Evolutionary conservation across 2,113 vertebrate species (phyloP).

Genomic region (Cephalopholis sonnerati): DNA sequence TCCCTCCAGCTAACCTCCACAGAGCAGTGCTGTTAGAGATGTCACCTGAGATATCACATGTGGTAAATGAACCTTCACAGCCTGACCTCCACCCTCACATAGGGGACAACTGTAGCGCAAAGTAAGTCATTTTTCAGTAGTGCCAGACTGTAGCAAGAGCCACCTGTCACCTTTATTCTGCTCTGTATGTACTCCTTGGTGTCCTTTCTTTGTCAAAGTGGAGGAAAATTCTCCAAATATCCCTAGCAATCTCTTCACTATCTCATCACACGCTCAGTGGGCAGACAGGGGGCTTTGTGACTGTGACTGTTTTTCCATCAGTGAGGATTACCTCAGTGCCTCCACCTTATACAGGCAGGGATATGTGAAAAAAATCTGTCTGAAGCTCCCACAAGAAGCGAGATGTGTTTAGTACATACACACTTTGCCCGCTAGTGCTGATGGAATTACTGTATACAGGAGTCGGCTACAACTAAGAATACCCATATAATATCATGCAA

Average conservation of each 20-base stretch:
- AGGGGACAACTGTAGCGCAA: background rate
- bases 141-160: conserved; percentile 10
- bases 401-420: background rate
- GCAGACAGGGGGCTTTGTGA: conserved; percentile 47
- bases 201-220: conserved; percentile 46
- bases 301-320: conserved; percentile 61
- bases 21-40: background rate
- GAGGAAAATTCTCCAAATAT: conserved; percentile 43
- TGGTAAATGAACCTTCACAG: conserved; percentile 6
- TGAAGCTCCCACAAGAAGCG: background rate
- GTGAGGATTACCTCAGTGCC: conserved; percentile 52
- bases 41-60: background rate
- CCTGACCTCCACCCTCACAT: conserved; percentile 7
- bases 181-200: conserved; percentile 6
- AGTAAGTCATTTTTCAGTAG: conserved; percentile 2
- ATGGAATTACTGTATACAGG: conserved; percentile 18
- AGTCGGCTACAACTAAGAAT: background rate
- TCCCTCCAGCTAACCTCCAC: background rate
- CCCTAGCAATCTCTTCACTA: conserved; percentile 36
- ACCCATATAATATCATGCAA: background rate
- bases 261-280: conserved; percentile 67
- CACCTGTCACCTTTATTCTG: conserved; percentile 31
- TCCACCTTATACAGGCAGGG: background rate
- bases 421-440: background rate
- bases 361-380: conserved; percentile 14